Base-by-base conservation (phyloP, 2,888 invertebrate genomes). In the Drosophila lutescens region DNA sequence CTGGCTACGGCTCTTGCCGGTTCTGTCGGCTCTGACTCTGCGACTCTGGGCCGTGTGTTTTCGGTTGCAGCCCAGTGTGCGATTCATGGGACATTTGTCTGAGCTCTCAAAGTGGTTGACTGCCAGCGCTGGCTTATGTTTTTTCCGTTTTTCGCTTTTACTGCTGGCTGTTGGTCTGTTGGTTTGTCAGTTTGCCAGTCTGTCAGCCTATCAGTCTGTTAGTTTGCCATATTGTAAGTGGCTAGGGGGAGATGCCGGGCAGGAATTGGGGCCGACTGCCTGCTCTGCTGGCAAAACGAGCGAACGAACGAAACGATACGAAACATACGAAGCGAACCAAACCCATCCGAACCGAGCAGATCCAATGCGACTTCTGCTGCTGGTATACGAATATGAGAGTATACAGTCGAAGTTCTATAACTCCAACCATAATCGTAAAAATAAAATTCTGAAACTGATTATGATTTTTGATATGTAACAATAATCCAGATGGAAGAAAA, bases 81-180 rank as follows among this genome's bases (percentile, higher is more conserved):
- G 70, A 69, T 71, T 71, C 72, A 71, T 72, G 70, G 71, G 65
- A 72, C 71, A 73, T 63, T 72, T 65, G 73, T 66, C 66, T 66
- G 74, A 67, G 55, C 74, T 60, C 74, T 61, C 67, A 55, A 60
- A 73, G 74, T 73, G 71, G 65, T 51, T 71, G 60, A 53, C 60
- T 69, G 69, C 53, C 69, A 68, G 60, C 49, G 41, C 10, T 49
- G 34, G 60, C 44, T 59, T 40, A 40, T 62, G 59, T 58, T 60
- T 41, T 51, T 12, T 58, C 30, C 4, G 30, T 63, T 44, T 41
- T 55, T 36, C 23, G 69, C 30, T 62, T 58, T 68, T 71, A 69
- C 66, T 74, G 70, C 73, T 70, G 61, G 44, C 60, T 67, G 43
- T 6, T 12, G 32, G 61, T 20, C 41, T 20, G 41, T 6, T 12